phyloP scores from a whole-genome alignment of 2,113 vertebrate genomes.

The Cacatua alba region DNA sequence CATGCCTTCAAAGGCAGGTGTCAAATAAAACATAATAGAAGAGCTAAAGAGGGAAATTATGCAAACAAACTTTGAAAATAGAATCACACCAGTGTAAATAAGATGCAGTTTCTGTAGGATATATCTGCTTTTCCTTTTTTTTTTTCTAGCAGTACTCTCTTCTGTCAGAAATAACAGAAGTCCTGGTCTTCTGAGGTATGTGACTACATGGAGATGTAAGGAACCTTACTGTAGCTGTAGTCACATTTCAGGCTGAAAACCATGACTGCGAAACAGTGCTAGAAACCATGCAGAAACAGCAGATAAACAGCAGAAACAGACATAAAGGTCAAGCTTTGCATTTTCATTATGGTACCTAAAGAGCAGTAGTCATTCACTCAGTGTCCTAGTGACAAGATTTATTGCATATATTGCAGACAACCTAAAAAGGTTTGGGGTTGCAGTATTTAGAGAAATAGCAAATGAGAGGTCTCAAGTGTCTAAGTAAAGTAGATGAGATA shows the following conservation, averaged over 20 bases:
- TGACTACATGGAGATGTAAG: background rate
- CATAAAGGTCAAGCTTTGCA: conserved; percentile 52
- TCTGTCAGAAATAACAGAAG: background rate
- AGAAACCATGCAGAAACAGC: conserved; percentile 18
- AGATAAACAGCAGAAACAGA: conserved; percentile 43
- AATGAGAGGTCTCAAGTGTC: background rate
- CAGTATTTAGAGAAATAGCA: background rate
- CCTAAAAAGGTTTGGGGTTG: background rate
- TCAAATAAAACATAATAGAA: background rate
- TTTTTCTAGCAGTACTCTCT: background rate
- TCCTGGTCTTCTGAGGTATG: background rate
- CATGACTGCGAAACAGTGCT: background rate
- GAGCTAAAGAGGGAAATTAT: background rate
- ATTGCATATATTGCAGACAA: background rate
- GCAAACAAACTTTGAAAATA: background rate
- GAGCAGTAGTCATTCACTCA: conserved; percentile 38
- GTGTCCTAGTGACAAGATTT: conserved; percentile 33
- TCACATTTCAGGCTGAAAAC: conserved; percentile 8
- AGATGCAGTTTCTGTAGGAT: background rate
- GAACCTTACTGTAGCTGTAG: background rate
- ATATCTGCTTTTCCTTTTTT: background rate
- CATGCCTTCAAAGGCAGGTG: background rate
- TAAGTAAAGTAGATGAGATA: background rate
- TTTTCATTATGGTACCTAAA: conserved; percentile 26
- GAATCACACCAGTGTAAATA: background rate